Evolutionary conservation across 2,113 vertebrate genomes (phyloP).

Genomic region (Xerus inauris): DNA sequence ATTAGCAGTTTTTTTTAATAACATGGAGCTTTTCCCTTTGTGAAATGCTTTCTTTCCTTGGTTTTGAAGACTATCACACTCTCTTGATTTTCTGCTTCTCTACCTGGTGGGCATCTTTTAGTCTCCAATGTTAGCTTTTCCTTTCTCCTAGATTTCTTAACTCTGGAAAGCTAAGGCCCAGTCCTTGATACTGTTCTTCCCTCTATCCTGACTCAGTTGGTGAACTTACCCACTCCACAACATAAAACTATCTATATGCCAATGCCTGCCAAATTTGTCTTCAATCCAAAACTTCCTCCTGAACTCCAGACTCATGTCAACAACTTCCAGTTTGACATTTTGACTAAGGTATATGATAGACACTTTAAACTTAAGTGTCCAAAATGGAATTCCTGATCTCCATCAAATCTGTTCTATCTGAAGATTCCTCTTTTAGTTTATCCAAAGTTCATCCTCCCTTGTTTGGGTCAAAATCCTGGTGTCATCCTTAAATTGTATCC

Average conservation of each 20-base stretch:
- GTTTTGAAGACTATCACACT: too few species aligned
- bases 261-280: neutral
- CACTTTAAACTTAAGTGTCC: neutral
- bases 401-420: neutral
- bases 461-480: neutral
- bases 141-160: too few species aligned
- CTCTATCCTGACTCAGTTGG: neutral
- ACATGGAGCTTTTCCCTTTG: neutral
- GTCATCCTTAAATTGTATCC: neutral
- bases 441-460: neutral
- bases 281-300: neutral
- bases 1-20: neutral
- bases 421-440: neutral
- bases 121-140: too few species aligned
- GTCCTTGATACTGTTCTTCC: too few species aligned
- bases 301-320: too few species aligned
- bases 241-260: neutral
- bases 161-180: too few species aligned
- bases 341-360: neutral
- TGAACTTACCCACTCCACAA: neutral
- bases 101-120: too few species aligned
- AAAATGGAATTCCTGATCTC: neutral
- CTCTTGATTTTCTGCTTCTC: too few species aligned
- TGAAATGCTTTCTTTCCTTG: slow-evolving; percentile 32
- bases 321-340: neutral